These are phyloP conservation scores for Hyles vespertilio DNA, from an alignment of 1,140 invertebrate genomes.

Conservation along the genomic window DNA sequence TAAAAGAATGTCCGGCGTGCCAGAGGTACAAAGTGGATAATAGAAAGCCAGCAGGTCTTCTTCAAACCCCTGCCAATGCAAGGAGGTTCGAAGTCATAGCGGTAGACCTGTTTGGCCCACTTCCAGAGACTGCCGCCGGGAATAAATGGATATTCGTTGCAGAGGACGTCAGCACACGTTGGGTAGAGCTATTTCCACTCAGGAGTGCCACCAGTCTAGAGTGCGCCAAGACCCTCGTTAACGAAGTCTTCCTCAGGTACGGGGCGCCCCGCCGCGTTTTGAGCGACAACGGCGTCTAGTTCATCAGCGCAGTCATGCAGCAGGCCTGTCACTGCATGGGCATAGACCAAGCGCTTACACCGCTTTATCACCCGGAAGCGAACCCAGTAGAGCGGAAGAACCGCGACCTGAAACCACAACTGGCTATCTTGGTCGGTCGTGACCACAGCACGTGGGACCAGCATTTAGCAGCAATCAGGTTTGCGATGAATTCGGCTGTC, in stretches of 20 bases:
- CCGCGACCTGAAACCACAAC: conserved; percentile 8
- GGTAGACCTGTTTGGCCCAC: conserved; percentile 28
- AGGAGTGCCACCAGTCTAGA: conserved; percentile 28
- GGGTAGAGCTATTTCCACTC: conserved; percentile 30
- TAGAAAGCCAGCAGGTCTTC: conserved; percentile 33
- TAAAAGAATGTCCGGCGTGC: conserved; percentile 25
- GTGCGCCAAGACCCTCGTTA: conserved; percentile 24
- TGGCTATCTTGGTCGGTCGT: conserved; percentile 3
- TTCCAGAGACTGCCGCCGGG: conserved; percentile 12
- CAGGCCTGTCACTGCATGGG: no score
- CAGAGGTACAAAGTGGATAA: conserved; percentile 38
- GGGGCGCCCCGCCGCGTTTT: conserved; percentile 32
- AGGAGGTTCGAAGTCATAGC: conserved; percentile 35
- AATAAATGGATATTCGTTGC: conserved; percentile 12
- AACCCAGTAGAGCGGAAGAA: conserved; percentile 14
- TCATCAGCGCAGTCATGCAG: no score
- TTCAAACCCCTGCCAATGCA: conserved; percentile 19
- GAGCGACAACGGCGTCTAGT: conserved; percentile 26
- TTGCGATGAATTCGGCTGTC: conserved; percentile 4
- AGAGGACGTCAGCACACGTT: conserved; percentile 21
- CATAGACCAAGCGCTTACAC: conserved; percentile 5
- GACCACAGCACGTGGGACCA: conserved; percentile 4
- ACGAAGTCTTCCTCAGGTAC: conserved; percentile 24
- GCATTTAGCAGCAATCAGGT: conserved; percentile 1
- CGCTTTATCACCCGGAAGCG: conserved; percentile 12